A percentile compares a stretch with the other conserved stretches of the same genome.
Evolutionary conservation across 92 coral and sea anemone genomes (phyloP).

Genomic region (Umimayanthus chanpuru): DNA sequence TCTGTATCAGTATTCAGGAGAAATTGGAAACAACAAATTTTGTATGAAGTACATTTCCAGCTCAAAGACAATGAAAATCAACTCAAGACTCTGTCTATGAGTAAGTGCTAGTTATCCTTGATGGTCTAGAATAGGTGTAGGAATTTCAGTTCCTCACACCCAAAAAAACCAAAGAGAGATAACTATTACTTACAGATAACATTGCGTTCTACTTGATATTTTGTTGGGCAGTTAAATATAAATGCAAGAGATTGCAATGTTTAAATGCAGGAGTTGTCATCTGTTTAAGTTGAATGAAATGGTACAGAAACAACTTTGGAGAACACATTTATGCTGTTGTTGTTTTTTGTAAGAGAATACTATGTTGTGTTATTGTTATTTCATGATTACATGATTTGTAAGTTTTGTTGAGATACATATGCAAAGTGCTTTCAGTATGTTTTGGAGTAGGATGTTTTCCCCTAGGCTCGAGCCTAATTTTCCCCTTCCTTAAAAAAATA

Average conservation of each 20-base stretch:
- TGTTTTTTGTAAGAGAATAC: slow-evolving; percentile 16
- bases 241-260: neutral
- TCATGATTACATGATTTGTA: slow-evolving; percentile 3
- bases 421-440: neutral
- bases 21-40: slow-evolving; percentile 22
- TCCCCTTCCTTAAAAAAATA: slow-evolving; percentile 2
- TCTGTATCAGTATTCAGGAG: slow-evolving; percentile 21
- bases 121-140: slow-evolving; percentile 23
- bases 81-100: neutral
- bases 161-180: slow-evolving; percentile 22
- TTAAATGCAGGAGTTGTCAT: slow-evolving; percentile 29
- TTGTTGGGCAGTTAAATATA: slow-evolving; percentile 12
- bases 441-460: slow-evolving; percentile 2
- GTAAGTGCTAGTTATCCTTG: slow-evolving; percentile 26
- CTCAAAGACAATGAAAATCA: slow-evolving; percentile 16
- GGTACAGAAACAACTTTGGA: slow-evolving; percentile 14
- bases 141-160: neutral
- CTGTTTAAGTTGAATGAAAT: slow-evolving; percentile 15
- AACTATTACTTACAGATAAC: slow-evolving; percentile 20
- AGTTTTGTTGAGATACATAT: slow-evolving; percentile 2
- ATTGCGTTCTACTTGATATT: slow-evolving; percentile 17
- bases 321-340: slow-evolving; percentile 23
- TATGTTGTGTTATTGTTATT: slow-evolving; percentile 9
- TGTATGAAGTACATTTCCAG: slow-evolving; percentile 8
- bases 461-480: too few relatives aligned